Base-by-base conservation (phyloP, 2,888 invertebrate species). In the Rotaria macrura region DNA sequence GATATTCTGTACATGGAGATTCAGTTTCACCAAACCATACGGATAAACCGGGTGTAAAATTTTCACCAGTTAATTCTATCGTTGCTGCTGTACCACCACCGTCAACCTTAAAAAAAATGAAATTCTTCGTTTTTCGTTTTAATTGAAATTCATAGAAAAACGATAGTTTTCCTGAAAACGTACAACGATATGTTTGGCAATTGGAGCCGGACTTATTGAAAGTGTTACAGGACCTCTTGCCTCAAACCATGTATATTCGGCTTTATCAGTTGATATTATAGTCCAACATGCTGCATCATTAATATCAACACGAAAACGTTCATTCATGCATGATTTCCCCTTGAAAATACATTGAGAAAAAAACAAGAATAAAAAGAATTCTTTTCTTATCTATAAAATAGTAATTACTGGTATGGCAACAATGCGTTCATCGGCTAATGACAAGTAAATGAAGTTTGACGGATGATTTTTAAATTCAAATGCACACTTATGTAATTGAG, bases 261-360 rank as follows among this genome's bases (percentile, higher is more conserved):
- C 98, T 91, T 97, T 97, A 91, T 99, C 99, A 14, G 99, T 99
- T 87, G 97, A 97, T 90, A 99, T 99, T 89, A 99, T 99, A 25
- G 99, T 99, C 99, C 99, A 99, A 89, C 98, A 97, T 0, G 99
- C 99, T 9, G 98, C 98, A 90, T 99, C 99, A 91, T 97, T 99
- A 89, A 99, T 98, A 96, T 97, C 97, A 91, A 99, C 98, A 89
- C 97, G 96, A 91, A 95, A 96, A 29, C 84, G 72, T 89, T 97
- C 97, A 90, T 97, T 97, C 0, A 97, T 96, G 90, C 97, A 97
- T 0, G 96, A 96, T 0, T 97, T 97, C 1, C 97, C 97, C 93
- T 93, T n/a, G n/a, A n/a, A n/a, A n/a, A n/a, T n/a, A n/a, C n/a
- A n/a, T n/a, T n/a, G n/a, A n/a, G n/a, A n/a, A n/a, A n/a, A n/a